A percentile compares a stretch with the other conserved stretches of the same genome.
These are phyloP conservation scores for Serripes groenlandicus DNA, from an alignment of 2,888 invertebrate genomes.

Conservation along the genomic window DNA sequence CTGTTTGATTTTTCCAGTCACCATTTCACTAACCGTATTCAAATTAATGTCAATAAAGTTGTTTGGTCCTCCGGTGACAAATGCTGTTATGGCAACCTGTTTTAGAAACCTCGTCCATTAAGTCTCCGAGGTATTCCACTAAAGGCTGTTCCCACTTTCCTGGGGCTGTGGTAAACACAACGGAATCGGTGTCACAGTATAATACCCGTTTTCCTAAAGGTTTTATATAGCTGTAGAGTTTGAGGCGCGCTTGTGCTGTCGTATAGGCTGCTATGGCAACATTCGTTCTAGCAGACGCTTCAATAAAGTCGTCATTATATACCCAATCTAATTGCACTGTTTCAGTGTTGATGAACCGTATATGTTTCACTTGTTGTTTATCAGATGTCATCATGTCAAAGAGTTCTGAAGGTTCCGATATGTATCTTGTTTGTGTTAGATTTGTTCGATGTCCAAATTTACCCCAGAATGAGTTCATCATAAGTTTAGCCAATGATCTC, in stretches of 20 bases:
- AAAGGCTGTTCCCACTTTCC: no score
- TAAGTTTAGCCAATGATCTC: constrained; percentile 48
- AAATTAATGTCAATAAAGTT: constrained; percentile 53
- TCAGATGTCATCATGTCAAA: constrained; percentile 50
- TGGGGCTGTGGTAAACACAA: no score
- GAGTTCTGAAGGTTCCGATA: constrained; percentile 14
- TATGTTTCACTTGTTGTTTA: constrained; percentile 28
- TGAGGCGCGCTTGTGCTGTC: no score
- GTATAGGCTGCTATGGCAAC: constrained; percentile 39
- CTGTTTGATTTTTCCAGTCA: not conserved
- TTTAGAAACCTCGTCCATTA: no score
- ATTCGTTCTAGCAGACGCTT: constrained; percentile 16
- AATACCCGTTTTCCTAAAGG: no score
- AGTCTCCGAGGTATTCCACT: no score
- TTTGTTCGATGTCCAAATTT: constrained; percentile 55
- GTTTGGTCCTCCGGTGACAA: constrained; percentile 58
- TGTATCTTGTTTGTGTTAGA: constrained; percentile 26
- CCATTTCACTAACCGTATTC: constrained; percentile 20
- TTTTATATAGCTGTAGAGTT: no score
- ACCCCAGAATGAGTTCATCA: constrained; percentile 57
- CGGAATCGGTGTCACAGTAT: no score
- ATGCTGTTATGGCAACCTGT: constrained; percentile 20
- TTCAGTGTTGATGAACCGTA: constrained; percentile 40
- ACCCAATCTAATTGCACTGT: constrained; percentile 22
- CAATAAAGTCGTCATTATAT: constrained; percentile 27